A percentile compares a stretch with the other conserved stretches of the same genome.
Evolutionary conservation across 2,888 invertebrate genomes (phyloP).

Genomic region (Zootermopsis nevadensis): DNA sequence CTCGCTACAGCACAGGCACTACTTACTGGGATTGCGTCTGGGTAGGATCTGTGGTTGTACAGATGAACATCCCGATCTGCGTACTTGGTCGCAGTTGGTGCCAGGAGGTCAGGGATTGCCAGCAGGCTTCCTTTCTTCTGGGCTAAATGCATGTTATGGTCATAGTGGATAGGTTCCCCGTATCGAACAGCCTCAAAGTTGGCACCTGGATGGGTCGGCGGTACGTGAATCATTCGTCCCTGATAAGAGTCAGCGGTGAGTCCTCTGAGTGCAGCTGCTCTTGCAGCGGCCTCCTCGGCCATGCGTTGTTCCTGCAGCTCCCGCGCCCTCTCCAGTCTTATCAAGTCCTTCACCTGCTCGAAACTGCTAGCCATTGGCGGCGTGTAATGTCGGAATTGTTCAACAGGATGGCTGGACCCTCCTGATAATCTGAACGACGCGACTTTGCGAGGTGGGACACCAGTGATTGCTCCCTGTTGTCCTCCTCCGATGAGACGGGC

Average conservation of each 20-base stretch:
- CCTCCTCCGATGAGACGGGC: conserved; percentile 65
- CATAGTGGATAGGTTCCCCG: neutral
- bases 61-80: conserved; percentile 33
- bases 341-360: conserved; percentile 82
- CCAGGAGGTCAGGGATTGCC: conserved; percentile 63
- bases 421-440: conserved; percentile 62
- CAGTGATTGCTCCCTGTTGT: conserved; percentile 58
- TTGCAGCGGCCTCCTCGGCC: conserved; percentile 77
- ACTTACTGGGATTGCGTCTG: conserved; percentile 42
- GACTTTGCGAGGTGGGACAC: conserved; percentile 56
- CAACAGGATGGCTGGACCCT: conserved; percentile 56
- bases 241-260: conserved; percentile 60
- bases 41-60: conserved; percentile 46
- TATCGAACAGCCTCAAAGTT: conserved; percentile 1
- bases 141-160: neutral
- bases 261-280: conserved; percentile 72
- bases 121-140: conserved; percentile 57
- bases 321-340: conserved; percentile 79
- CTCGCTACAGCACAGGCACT: no score
- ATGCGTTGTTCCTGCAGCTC: conserved; percentile 81
- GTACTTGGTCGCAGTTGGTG: conserved; percentile 58
- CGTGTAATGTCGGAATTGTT: conserved; percentile 52
- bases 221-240: conserved; percentile 28
- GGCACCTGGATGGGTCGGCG: conserved; percentile 18
- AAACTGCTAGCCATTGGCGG: conserved; percentile 67